Conservation (phyloP, 2,888 invertebrate species). For the Clitarchus hookeri region DNA sequence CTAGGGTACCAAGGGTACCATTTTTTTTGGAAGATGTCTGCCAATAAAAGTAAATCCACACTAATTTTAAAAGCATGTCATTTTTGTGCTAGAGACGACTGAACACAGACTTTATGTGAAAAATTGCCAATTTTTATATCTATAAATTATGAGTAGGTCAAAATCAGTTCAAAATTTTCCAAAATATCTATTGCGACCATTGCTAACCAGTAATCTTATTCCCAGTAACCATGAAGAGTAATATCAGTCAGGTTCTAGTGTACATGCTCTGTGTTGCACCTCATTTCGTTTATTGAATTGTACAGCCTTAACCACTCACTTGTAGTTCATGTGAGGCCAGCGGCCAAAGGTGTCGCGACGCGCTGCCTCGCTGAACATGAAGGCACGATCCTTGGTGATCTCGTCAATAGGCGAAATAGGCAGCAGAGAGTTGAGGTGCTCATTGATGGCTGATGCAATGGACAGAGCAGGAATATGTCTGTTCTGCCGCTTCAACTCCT, state of each 20-base stretch:
- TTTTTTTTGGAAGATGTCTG: not conserved
- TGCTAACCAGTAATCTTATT: no score
- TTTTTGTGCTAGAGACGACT: no score
- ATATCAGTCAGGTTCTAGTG: no score
- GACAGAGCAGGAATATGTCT: conserved; percentile 84
- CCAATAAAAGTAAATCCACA: no score
- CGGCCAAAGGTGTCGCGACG: conserved; percentile 87
- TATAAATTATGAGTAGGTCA: no score
- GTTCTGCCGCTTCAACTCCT: conserved; percentile 80
- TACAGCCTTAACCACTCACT: conserved; percentile 60
- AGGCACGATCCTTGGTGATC: conserved; percentile 59
- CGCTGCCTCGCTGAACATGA: conserved; percentile 92
- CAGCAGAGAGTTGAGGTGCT: conserved; percentile 79
- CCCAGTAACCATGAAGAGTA: no score
- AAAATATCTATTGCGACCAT: no score
- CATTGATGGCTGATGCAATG: conserved; percentile 87
- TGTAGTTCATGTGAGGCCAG: conserved; percentile 98
- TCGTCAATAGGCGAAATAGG: conserved; percentile 57
- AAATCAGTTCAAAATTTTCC: no score
- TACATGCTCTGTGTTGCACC: no score
- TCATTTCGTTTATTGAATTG: not conserved
- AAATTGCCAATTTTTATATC: no score
- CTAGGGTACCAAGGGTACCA: not conserved
- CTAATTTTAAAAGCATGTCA: no score
- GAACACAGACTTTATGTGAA: no score